phyloP scores from a whole-genome alignment of 2,797 vertebrate genomes.

The Ibycter americanus region DNA sequence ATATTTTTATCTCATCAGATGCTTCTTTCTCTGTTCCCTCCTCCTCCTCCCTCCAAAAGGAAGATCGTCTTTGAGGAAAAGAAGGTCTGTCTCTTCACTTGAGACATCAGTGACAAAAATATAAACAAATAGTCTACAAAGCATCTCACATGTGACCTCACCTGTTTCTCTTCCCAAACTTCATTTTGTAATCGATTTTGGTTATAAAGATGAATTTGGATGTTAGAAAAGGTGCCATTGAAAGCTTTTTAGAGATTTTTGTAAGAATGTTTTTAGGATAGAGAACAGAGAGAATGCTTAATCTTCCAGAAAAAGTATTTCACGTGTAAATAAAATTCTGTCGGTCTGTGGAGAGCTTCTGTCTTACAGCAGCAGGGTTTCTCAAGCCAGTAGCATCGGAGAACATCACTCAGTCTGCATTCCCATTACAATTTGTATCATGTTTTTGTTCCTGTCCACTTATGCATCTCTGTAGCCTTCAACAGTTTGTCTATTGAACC shows the following conservation, averaged over 20 bases:
- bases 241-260: background rate
- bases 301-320: background rate
- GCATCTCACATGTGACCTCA: background rate
- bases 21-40: background rate
- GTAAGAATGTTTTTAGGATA: background rate
- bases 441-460: background rate
- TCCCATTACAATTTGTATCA: background rate
- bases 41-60: background rate
- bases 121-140: background rate
- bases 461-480: background rate
- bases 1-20: background rate
- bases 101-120: background rate
- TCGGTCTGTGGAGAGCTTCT: background rate
- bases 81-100: background rate
- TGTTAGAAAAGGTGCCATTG: background rate
- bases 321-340: background rate
- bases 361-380: background rate
- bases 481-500: background rate
- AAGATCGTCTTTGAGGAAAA: background rate
- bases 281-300: background rate
- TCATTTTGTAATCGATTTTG: background rate
- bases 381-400: background rate
- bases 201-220: background rate
- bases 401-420: background rate
- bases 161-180: background rate